phyloP scores from a whole-genome alignment of 1,140 invertebrate genomes.

The Meloidogyne chitwoodi region DNA sequence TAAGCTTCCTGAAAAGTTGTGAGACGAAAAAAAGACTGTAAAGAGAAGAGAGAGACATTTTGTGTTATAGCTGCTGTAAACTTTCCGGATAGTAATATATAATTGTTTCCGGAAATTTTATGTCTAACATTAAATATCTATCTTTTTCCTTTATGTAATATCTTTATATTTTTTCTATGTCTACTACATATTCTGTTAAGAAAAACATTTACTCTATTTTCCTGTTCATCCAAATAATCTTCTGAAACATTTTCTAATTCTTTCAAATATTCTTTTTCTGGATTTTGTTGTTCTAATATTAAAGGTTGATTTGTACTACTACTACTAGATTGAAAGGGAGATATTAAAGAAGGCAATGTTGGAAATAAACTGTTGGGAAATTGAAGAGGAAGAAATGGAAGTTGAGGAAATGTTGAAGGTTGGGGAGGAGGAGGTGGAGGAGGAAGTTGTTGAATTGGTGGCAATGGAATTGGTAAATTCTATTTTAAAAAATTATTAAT shows the following conservation, averaged over 20 bases:
- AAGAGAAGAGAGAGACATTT: neutral
- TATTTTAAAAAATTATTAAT: neutral
- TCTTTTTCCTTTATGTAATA: too few relatives aligned
- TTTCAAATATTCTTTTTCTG: slow-evolving; percentile 12
- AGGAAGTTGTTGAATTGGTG: neutral
- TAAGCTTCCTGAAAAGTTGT: too few relatives aligned
- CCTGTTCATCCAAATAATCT: slow-evolving; percentile 20
- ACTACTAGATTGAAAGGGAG: neutral
- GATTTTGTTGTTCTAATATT: neutral
- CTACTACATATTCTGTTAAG: too few relatives aligned
- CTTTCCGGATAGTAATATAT: too few relatives aligned
- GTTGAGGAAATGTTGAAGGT: neutral
- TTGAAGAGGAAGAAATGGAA: neutral
- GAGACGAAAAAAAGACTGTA: too few relatives aligned
- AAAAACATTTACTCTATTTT: neutral
- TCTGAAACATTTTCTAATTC: slow-evolving; percentile 18
- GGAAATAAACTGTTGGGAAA: neutral
- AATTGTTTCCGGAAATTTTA: too few relatives aligned
- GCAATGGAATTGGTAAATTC: neutral
- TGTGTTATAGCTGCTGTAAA: too few relatives aligned
- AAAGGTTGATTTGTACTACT: neutral
- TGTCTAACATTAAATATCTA: too few relatives aligned
- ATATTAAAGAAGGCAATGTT: neutral
- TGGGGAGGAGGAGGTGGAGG: neutral
- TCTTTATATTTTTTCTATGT: too few relatives aligned